Evolutionary conservation across 2,888 invertebrate species (phyloP), one percentile per base, ranked within the genome.

Genomic region (Camptogramma bilineatum): DNA sequence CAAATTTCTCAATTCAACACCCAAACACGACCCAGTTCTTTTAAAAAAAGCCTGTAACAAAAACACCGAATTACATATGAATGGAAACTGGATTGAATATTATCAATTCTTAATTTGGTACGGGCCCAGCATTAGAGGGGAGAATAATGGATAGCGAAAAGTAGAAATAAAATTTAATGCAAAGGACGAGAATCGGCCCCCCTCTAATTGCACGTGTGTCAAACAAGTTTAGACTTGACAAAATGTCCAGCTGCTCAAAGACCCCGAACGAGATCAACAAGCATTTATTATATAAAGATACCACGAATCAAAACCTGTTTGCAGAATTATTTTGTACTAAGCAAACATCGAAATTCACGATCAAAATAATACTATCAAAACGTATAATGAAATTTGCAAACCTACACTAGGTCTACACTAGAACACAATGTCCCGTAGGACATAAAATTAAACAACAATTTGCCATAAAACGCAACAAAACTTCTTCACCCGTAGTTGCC

Each of bases 11-110:
- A 90, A 90, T 90, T 81, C 82, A 81, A 78, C 79, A 78, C 85
- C 79, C 88, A 89, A 88, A 90, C 88, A 87, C 87, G 89, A 85
- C 87, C 90, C 88, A 90, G 81, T 87, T 90, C 81, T 81, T 85
- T 84, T 77, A 81, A 87, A 89, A 88, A 85, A 82, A 79, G 72
- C 78, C 80, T 79, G 83, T 87, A 82, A 88, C 85, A 89, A 90
- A 86, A 86, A 90, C 87, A 87, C 86, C 83, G 86, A 86, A 88
- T 90, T 88, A 86, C 83, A 87, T 87, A 87, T 91, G 90, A 92
- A 92, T 90, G 81, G 85, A 89, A 91, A 91, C 92, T 92, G 91
- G 91, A 91, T 87, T 86, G 91, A 83, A 91, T 91, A 84, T n/a
- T 81, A 88, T 91, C 88, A 92, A 91, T 88, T 86, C 84, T 81